These are phyloP conservation scores for Aphrophora alni DNA, from an alignment of 2,888 invertebrate species.

Conservation along the genomic window DNA sequence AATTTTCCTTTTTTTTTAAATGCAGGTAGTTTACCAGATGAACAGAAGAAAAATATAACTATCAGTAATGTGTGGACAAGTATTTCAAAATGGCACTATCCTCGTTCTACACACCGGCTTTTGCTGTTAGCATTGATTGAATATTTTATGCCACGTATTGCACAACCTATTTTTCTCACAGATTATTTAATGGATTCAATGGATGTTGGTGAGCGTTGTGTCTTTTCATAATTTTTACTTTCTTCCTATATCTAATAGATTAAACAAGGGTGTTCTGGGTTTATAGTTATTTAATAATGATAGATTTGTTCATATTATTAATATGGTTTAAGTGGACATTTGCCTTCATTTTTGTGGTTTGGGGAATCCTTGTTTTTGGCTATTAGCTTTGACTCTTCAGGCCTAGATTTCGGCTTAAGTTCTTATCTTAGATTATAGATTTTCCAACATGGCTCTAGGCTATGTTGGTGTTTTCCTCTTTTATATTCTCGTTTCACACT, in stretches of 20 bases:
- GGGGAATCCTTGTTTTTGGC: too few relatives aligned
- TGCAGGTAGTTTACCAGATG: conserved; percentile 67
- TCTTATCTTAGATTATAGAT: too few relatives aligned
- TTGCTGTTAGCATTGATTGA: conserved; percentile 83
- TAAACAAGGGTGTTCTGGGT: not conserved
- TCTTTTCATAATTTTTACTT: conserved; percentile 38
- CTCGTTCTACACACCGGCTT: conserved; percentile 73
- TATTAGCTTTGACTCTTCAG: too few relatives aligned
- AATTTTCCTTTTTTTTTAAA: too few relatives aligned
- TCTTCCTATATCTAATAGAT: conserved; percentile 11
- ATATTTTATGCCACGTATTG: conserved; percentile 78
- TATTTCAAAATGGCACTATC: conserved; percentile 72
- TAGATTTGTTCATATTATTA: not conserved
- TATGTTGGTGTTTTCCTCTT: too few relatives aligned
- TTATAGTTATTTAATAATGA: not conserved
- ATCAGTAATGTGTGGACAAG: conserved; percentile 79
- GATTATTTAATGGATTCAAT: conserved; percentile 93
- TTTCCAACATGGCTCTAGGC: too few relatives aligned
- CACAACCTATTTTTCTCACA: conserved; percentile 81
- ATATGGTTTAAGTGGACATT: not conserved
- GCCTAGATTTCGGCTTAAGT: too few relatives aligned
- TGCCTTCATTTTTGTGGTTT: too few relatives aligned
- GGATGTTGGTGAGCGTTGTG: conserved; percentile 76
- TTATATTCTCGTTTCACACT: too few relatives aligned
- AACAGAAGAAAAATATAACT: conserved; percentile 60